phyloP scores from a whole-genome alignment of 2,797 vertebrate species.

The Lates japonicus region DNA sequence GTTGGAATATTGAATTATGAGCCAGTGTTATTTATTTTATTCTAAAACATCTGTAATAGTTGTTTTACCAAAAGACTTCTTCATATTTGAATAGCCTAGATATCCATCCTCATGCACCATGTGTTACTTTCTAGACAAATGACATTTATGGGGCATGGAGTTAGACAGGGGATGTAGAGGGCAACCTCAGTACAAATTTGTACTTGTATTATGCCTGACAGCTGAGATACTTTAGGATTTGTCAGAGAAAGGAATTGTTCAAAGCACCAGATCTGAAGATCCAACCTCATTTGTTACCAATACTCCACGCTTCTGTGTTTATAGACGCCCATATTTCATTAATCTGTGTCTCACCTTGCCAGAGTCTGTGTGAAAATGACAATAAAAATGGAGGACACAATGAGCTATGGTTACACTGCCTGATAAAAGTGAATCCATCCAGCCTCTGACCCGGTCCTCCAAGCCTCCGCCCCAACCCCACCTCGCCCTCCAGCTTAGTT shows the following conservation, averaged over 20 bases:
- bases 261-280: slow-evolving; percentile 23
- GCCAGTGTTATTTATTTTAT: not conserved
- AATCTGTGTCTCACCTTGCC: slow-evolving; percentile 59
- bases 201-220: slow-evolving; percentile 66
- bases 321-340: slow-evolving; percentile 59
- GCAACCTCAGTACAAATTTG: slow-evolving; percentile 60
- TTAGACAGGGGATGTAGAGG: slow-evolving; percentile 52
- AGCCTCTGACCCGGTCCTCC: slow-evolving; percentile 4
- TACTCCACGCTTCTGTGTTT: slow-evolving; percentile 29
- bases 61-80: not conserved
- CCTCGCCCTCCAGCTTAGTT: not conserved
- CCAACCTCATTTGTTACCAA: slow-evolving; percentile 32
- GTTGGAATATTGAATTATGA: not conserved
- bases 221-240: slow-evolving; percentile 53
- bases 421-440: slow-evolving; percentile 26
- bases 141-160: slow-evolving; percentile 65
- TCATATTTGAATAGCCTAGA: slow-evolving; percentile 14
- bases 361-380: slow-evolving; percentile 29
- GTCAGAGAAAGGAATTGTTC: slow-evolving; percentile 41
- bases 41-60: not conserved
- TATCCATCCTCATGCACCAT: slow-evolving; percentile 27
- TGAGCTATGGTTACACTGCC: slow-evolving; percentile 36
- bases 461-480: not conserved
- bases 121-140: slow-evolving; percentile 48
- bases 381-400: slow-evolving; percentile 47